Conservation (phyloP, 2,797 vertebrate genomes). For the Falco peregrinus region DNA sequence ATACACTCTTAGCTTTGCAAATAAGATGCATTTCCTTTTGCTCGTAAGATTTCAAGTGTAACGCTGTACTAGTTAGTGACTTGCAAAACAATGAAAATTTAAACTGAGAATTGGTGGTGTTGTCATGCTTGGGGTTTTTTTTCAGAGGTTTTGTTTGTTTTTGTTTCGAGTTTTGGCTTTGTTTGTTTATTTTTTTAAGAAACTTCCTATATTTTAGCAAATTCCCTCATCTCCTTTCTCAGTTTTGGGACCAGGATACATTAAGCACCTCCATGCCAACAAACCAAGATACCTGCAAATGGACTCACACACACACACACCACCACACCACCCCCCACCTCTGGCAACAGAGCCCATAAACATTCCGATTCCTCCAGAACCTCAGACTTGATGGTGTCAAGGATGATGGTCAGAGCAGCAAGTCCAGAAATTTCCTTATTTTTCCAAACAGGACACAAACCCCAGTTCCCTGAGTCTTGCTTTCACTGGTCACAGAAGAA, state of each 20-base stretch:
- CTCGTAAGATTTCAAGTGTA: not conserved
- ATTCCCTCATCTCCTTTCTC: not conserved
- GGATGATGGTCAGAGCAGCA: not conserved
- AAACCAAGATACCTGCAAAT: not conserved
- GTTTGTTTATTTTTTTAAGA: not conserved
- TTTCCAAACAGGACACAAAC: not conserved
- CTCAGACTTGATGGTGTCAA: not conserved
- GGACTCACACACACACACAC: not conserved
- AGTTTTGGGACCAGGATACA: not conserved
- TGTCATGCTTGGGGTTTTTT: not conserved
- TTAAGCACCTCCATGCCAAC: not conserved
- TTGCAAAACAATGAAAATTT: not conserved
- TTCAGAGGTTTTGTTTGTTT: not conserved
- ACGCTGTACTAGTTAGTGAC: not conserved
- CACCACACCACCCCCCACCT: too few relatives aligned
- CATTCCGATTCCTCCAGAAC: not conserved
- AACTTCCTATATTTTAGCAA: not conserved
- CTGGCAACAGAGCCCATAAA: not conserved
- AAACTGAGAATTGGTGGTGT: not conserved
- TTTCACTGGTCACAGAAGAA: not conserved
- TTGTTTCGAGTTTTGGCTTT: not conserved
- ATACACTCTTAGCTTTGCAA: not conserved
- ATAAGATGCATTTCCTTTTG: not conserved
- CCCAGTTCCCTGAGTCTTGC: not conserved
- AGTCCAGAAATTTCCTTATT: not conserved